Base-by-base conservation (phyloP, 2,888 invertebrate genomes). In the Dusona sp. region DNA sequence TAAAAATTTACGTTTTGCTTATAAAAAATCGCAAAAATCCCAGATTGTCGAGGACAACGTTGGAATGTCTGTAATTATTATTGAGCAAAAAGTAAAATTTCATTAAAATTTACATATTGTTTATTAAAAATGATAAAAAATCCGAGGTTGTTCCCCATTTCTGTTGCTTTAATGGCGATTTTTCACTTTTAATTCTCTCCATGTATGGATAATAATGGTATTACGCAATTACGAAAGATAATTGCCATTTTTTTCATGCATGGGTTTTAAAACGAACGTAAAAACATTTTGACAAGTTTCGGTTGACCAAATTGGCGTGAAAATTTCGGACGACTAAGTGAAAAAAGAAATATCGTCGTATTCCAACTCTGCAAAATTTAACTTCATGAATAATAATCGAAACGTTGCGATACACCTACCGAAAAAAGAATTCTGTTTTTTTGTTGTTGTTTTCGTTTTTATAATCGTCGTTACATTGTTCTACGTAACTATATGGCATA, bases 391-490 rank as follows among this genome's bases (percentile, higher is more conserved):
- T 51, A 51, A 57, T 22, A 25, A 74, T 73, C 45, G 13, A 48
- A 73, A 67, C 67, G 16, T n/a, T 36, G 48, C 65, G 78, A 79
- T 85, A 85, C 78, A 67, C 72, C 77, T 78, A 85, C 81, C 22
- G 74, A 68, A 61, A n/a, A 54, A 57, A 38, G 1, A 61, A 61
- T 16, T 29, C 16, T 0, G n/a, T n/a, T 29, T 16, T 61, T 29
- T 45, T 68, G 16, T 2, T 45, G n/a, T n/a, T 0, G 4, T 16
- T 45, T 25, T 25, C n/a, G 25, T n/a, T 33, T 70, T 80, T 25
- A 3, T 33, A 65, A 74, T 54, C 22, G 64, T 61, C 45, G 48
- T 72, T 72, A 72, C 61, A 36, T 42, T 72, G 36, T 29, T 61
- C 29, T n/a, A 42, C 61, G 61, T 70, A 72, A 72, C 73, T 64